Conservation (phyloP, 2,888 invertebrate species). For the Coelogynopora nodosa region DNA sequence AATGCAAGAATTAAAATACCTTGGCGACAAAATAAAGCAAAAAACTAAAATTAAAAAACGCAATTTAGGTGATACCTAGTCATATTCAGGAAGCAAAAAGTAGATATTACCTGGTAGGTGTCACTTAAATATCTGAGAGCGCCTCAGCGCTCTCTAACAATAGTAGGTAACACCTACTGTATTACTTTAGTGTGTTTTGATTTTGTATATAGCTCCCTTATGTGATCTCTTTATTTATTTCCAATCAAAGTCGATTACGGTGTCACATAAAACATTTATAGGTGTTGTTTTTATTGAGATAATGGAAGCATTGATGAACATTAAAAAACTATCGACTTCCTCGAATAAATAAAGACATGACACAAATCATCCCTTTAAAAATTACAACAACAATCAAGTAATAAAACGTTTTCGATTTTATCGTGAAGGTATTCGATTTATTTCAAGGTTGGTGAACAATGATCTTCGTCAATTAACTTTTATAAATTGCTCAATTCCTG, state of each 20-base stretch:
- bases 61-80: not conserved
- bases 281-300: not conserved
- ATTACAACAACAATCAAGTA: not conserved
- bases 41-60: too few species aligned
- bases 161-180: too few species aligned
- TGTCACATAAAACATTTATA: not conserved
- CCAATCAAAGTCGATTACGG: not conserved
- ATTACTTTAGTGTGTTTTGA: not conserved
- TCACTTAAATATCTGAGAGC: too few species aligned
- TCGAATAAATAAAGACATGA: not conserved
- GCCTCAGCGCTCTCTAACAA: too few species aligned
- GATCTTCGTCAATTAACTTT: not conserved
- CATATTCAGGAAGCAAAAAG: not conserved
- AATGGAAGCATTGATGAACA: conserved; percentile 9
- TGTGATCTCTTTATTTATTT: not conserved
- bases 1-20: too few species aligned
- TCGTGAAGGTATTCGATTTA: conserved; percentile 11
- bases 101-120: too few species aligned
- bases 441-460: not conserved
- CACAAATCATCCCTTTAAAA: not conserved
- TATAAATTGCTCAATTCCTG: conserved; percentile 5
- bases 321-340: not conserved
- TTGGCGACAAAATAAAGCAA: too few species aligned
- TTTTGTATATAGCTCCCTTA: not conserved
- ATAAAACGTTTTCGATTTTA: conserved; percentile 16